phyloP scores from a whole-genome alignment of 2,888 invertebrate species.

The Pantelozetes paolii region DNA sequence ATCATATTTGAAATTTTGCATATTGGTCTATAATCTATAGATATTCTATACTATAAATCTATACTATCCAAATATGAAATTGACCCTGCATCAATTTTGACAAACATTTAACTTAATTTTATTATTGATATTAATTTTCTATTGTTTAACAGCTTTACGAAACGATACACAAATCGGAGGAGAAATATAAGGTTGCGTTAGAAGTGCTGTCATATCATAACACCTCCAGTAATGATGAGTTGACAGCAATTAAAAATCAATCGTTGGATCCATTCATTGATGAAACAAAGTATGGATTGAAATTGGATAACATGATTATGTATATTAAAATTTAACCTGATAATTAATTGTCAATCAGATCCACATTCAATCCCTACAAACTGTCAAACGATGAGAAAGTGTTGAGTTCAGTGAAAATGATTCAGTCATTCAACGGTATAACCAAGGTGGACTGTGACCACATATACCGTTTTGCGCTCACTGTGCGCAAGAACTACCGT shows the following conservation, averaged over 20 bases:
- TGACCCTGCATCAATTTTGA: no score
- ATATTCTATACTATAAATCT: no score
- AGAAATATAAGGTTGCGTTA: constrained; percentile 71
- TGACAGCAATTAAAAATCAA: constrained; percentile 50
- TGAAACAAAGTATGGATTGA: constrained; percentile 33
- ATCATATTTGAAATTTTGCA: no score
- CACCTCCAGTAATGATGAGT: constrained; percentile 68
- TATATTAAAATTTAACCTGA: no score
- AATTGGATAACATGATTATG: no score
- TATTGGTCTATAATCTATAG: no score
- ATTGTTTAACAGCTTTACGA: constrained; percentile 75
- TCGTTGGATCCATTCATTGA: constrained; percentile 33
- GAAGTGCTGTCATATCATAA: constrained; percentile 80
- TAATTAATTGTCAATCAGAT: no score
- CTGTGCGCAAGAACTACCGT: constrained; percentile 78
- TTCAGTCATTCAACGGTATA: constrained; percentile 66
- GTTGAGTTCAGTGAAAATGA: constrained; percentile 69
- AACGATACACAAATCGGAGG: constrained; percentile 73
- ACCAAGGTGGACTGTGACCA: constrained; percentile 64
- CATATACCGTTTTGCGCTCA: constrained; percentile 68
- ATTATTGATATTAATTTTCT: no score
- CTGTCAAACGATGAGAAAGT: constrained; percentile 68
- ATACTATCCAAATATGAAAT: no score
- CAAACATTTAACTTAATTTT: no score
- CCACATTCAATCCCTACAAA: constrained; percentile 64